phyloP scores from a whole-genome alignment of 2,797 vertebrate species.

The Ispidina picta region DNA sequence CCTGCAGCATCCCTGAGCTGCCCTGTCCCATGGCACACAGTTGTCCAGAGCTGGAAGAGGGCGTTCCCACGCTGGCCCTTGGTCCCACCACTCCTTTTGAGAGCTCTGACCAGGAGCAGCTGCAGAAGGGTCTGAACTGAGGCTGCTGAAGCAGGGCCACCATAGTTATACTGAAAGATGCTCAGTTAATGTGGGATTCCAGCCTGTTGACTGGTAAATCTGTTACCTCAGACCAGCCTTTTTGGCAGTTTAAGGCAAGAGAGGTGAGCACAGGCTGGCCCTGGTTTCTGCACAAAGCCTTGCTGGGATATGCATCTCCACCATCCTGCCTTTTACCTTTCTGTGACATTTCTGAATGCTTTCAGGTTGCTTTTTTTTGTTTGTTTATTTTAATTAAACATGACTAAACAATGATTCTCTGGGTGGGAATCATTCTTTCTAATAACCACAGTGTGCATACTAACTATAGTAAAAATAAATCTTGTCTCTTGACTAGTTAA shows the following conservation, averaged over 20 bases:
- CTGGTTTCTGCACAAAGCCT: neutral
- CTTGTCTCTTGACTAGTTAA: constrained; percentile 65
- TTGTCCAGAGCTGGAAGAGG: neutral
- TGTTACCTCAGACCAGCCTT: neutral
- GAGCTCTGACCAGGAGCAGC: neutral
- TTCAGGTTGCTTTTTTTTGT: neutral
- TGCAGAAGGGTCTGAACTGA: neutral
- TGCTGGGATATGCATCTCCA: neutral
- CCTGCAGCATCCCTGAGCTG: neutral
- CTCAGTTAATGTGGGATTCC: neutral
- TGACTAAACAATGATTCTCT: constrained; percentile 70
- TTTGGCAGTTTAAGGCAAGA: neutral
- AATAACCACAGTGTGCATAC: constrained; percentile 53
- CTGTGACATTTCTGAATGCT: constrained; percentile 23
- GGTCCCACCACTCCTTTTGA: neutral
- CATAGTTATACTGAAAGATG: neutral
- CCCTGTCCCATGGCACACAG: neutral
- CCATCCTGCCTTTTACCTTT: constrained; percentile 9
- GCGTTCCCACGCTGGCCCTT: neutral
- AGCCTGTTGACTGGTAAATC: neutral
- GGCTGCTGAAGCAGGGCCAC: neutral
- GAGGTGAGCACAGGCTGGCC: neutral
- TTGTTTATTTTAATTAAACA: constrained; percentile 68
- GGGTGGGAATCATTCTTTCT: constrained; percentile 69
- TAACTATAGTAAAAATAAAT: constrained; percentile 68